Evolutionary conservation across 2,797 vertebrate species (phyloP), one percentile per base, ranked within the genome.

Genomic region (Gouania willdenowi): DNA sequence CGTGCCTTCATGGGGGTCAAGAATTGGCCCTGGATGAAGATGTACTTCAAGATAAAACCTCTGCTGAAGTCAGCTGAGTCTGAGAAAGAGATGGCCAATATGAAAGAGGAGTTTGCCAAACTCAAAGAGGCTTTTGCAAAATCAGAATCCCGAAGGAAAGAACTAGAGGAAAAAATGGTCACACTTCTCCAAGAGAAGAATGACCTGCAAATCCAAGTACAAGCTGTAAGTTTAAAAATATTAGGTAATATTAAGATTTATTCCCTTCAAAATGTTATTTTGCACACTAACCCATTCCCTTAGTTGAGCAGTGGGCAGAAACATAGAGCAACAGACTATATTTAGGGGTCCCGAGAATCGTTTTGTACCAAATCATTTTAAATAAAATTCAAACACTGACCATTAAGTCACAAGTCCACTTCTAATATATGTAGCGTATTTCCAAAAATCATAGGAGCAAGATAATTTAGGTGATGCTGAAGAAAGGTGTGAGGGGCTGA

Each of bases 1-100:
- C 85, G 93, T 5, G 85, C 93, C 11, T 94, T 95, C 77, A 95
- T 94, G 91, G 88, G 85, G 8, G 93, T 95, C 73, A 95, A 95
- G 71, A 92, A 94, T 18, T 95, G 93, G 93, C 93, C 92, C 0
- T 95, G 93, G 92, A 95, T 94, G 92, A 95, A 86, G 65, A 76
- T 95, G 17, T 95, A 72, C 49, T 95, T 94, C 54, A 95, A 94
- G 76, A 95, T 95, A 41, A 95, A 95, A 51, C 93, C 92, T 0
- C 73, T 95, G 21, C 11, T 94, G 23, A 94, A 89, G 67, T 92
- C 89, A 0, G 93, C 92, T 1, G 92, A 94, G 72, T 79, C 86
- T 0, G 92, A 94, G 54, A 94, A 93, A 50, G 92, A 92, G 58
- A 91, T 91, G 88, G 79, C 84, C 29, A 87, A 75, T 27, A 85